A percentile compares a stretch with the other conserved stretches of the same genome.
Evolutionary conservation across 2,888 invertebrate genomes (phyloP).

Genomic region (Sinopyrophorus schimmeli): DNA sequence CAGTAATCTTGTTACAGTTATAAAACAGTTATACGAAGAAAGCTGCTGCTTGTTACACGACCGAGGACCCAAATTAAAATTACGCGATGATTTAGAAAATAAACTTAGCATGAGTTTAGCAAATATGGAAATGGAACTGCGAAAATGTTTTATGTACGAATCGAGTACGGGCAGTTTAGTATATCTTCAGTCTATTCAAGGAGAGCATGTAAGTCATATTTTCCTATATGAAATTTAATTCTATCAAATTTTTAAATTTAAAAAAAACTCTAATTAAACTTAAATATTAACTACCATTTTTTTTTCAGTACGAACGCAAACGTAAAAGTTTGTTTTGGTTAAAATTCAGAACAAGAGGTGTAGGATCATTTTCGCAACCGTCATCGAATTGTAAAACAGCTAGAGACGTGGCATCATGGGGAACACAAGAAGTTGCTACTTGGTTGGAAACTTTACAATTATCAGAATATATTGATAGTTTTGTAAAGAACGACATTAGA

Average conservation of each 20-base stretch:
- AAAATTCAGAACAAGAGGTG: constrained; percentile 60
- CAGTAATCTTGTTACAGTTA: constrained; percentile 71
- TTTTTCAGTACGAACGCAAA: constrained; percentile 55
- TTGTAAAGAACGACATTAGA: constrained; percentile 87
- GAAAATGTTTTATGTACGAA: constrained; percentile 68
- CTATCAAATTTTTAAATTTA: too few relatives aligned
- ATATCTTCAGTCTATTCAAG: constrained; percentile 60
- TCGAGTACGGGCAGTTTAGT: constrained; percentile 60
- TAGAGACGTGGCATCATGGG: constrained; percentile 72
- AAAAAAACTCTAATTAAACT: too few relatives aligned
- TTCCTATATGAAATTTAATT: too few relatives aligned
- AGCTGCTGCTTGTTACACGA: constrained; percentile 71
- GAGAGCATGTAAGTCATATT: constrained; percentile 55
- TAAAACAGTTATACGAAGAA: constrained; percentile 71
- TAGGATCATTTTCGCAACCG: constrained; percentile 55
- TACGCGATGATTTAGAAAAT: constrained; percentile 69
- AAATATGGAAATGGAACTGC: constrained; percentile 72
- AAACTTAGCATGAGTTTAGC: constrained; percentile 69
- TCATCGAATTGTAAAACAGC: constrained; percentile 55
- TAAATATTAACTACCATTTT: too few relatives aligned
- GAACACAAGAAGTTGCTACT: constrained; percentile 82
- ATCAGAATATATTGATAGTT: constrained; percentile 88
- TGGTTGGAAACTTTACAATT: constrained; percentile 91
- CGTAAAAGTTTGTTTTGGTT: constrained; percentile 71
- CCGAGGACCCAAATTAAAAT: constrained; percentile 65